Evolutionary conservation across 2,113 vertebrate species (phyloP), one percentile per base, ranked within the genome.

Genomic region (Varanus salvator): DNA sequence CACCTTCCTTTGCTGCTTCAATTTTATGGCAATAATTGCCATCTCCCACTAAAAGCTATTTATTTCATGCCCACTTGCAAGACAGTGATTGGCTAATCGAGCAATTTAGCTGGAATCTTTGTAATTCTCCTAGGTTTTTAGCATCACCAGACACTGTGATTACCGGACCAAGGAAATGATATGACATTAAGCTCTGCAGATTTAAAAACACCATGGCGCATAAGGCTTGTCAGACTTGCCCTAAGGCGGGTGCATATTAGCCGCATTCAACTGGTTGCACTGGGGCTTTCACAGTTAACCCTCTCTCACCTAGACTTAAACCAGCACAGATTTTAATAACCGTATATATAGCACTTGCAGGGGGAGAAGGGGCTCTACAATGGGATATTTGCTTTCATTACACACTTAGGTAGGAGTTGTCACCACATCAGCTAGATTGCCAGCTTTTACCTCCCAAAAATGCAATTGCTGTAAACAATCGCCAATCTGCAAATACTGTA

Each of bases 121-220:
- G 54, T 87, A 90, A 93, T 94, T 95, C 92, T 87, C 86, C 3
- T 23, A 52, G 66, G 92, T 89, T 93, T 95, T 95, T 92, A 66
- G 64, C 60, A 93, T 93, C 93, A 93, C 68, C 50, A 60, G 80
- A 84, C 29, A 54, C 31, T 93, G 83, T 92, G 91, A 81, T 93
- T 92, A 93, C 77, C 87, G 85, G 87, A 84, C 74, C 92, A 87
- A 75, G 90, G 93, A 86, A 7, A 88, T 94, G 91, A 91, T 85
- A 90, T 85, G 80, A 92, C 91, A 92, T 92, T 52, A 94, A 90
- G 90, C 90, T 71, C 57, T 90, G 87, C 27, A 82, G 54, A 76
- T 91, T 93, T 38, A 81, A 52, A 90, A 87, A 94, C 81, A 57
- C 68, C 27, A 86, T 84, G 14, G 76, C 90, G 89, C 85, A 21